Conservation (phyloP, 2,888 invertebrate species). For the Achlya flavicornis region DNA sequence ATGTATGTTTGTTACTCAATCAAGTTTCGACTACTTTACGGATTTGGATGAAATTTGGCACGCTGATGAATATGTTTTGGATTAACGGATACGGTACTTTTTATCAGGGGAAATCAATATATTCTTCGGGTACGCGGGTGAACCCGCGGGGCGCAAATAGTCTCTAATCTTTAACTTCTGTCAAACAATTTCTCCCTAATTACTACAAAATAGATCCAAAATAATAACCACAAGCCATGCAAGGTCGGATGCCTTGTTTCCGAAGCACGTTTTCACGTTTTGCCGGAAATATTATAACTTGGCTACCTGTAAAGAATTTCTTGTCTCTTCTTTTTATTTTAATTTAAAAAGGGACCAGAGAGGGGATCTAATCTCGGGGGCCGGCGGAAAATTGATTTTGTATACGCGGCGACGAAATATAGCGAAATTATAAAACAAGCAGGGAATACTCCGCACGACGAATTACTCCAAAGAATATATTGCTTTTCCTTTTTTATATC, state of each 20-base stretch:
- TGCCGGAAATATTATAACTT: not conserved
- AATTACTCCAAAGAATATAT: not conserved
- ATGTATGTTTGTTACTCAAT: too few species aligned
- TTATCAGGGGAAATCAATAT: too few species aligned
- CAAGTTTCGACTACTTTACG: too few species aligned
- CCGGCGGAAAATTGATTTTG: conserved; percentile 10
- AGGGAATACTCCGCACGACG: not conserved
- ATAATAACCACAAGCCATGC: not conserved
- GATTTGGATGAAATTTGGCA: too few species aligned
- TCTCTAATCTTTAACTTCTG: not conserved
- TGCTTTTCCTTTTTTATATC: not conserved
- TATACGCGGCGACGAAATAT: not conserved
- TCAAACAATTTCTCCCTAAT: not conserved
- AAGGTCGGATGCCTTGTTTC: not conserved
- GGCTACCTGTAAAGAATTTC: conserved; percentile 9
- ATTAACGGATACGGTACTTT: too few species aligned
- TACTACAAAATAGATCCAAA: not conserved
- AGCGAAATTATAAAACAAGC: conserved; percentile 2
- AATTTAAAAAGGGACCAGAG: conserved; percentile 11
- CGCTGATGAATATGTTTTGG: too few species aligned
- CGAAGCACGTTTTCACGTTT: not conserved
- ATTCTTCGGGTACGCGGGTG: too few species aligned
- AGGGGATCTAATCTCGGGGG: conserved; percentile 4
- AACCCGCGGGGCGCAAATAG: too few species aligned
- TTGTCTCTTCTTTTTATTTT: conserved; percentile 12